A percentile compares a stretch with the other conserved stretches of the same genome.
These are phyloP conservation scores for Altica lythri DNA, from an alignment of 2,888 invertebrate genomes.

Conservation along the genomic window DNA sequence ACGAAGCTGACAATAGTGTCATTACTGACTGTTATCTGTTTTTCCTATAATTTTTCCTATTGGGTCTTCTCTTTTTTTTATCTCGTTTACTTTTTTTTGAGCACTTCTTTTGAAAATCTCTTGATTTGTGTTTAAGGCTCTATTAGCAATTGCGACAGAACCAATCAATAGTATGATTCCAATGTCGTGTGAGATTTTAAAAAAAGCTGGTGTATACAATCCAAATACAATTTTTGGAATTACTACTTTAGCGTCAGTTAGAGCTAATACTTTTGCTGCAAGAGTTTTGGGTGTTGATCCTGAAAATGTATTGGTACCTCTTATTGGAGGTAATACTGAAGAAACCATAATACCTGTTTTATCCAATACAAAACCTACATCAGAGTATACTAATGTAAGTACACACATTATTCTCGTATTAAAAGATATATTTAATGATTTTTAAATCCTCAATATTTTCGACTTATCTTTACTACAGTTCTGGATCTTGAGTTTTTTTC, in stretches of 20 bases:
- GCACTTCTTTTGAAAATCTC: too few species aligned
- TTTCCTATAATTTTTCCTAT: too few species aligned
- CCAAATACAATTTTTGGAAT: conserved; percentile 72
- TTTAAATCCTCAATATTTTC: neutral
- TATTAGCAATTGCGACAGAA: conserved; percentile 57
- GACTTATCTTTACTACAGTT: too few species aligned
- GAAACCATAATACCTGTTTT: conserved; percentile 77
- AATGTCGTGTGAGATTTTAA: conserved; percentile 69
- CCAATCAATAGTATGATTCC: conserved; percentile 74
- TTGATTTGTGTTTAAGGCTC: conserved; percentile 51
- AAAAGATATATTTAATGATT: too few species aligned
- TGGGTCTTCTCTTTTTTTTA: too few species aligned
- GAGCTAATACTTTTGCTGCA: conserved; percentile 78
- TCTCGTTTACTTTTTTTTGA: too few species aligned
- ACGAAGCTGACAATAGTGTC: too few species aligned
- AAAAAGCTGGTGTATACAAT: conserved; percentile 66
- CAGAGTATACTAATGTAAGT: conserved; percentile 49
- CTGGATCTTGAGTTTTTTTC: too few species aligned
- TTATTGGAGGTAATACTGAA: conserved; percentile 77
- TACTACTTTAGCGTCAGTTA: conserved; percentile 72
- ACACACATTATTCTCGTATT: too few species aligned
- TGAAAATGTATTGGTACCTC: conserved; percentile 70
- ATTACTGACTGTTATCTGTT: too few species aligned
- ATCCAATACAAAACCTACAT: conserved; percentile 67
- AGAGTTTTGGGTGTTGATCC: conserved; percentile 67